These are phyloP conservation scores for Acipenser oxyrinchus DNA, from an alignment of 2,797 vertebrate genomes.

Conservation along the genomic window DNA sequence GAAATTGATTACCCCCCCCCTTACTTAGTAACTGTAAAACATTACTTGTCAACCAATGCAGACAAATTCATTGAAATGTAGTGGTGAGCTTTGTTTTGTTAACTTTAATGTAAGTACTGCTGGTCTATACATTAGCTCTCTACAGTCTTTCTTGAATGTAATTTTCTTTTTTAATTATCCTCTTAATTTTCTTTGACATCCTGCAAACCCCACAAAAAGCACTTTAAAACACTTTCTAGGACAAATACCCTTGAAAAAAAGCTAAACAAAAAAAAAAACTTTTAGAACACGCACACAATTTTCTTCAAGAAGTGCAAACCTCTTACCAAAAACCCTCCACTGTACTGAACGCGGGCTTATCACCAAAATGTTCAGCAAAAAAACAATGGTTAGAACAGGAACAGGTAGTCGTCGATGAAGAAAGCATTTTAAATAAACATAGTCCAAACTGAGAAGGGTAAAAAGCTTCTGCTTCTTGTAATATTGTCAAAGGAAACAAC, in stretches of 20 bases:
- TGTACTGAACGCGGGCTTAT: too few species aligned
- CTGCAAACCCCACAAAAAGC: too few species aligned
- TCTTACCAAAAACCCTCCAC: slow-evolving; percentile 10
- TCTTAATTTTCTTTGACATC: too few species aligned
- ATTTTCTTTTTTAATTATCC: too few species aligned
- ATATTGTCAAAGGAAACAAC: slow-evolving; percentile 38
- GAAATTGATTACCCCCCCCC: too few species aligned
- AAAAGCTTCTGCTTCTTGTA: background rate
- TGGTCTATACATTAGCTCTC: too few species aligned
- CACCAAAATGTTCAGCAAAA: background rate
- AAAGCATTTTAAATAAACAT: background rate
- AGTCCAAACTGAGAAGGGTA: background rate
- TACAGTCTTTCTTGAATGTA: too few species aligned
- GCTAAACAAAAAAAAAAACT: too few species aligned
- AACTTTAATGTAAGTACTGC: background rate
- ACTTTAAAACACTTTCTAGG: too few species aligned
- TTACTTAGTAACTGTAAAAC: background rate
- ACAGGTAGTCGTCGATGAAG: background rate
- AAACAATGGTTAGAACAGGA: background rate
- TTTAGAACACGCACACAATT: too few species aligned
- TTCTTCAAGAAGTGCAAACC: background rate
- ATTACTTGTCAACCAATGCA: background rate
- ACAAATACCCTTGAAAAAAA: too few species aligned
- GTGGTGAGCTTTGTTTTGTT: background rate
- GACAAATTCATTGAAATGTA: background rate